Percentiles rank a stretch among this genome's conserved stretches.
phyloP scores from a whole-genome alignment of 2,797 vertebrate species.

The Poeciliopsis paucimaculata region DNA sequence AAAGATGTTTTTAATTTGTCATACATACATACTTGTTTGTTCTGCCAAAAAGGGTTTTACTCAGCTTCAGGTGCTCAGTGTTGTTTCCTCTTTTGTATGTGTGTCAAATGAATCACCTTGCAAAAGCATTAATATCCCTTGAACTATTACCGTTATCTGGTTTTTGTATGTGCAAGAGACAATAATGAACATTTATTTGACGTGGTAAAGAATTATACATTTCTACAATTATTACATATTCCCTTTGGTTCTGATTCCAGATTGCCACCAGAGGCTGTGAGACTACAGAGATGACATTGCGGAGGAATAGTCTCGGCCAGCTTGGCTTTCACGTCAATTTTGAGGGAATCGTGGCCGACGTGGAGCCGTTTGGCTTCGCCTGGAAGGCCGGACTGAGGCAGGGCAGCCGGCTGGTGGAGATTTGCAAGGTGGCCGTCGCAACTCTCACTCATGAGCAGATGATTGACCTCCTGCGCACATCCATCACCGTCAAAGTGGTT shows the following conservation, averaged over 20 bases:
- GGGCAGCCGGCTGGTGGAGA: conserved; percentile 97
- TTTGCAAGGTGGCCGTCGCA: conserved; percentile 96
- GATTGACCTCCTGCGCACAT: conserved; percentile 96
- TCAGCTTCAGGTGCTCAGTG: conserved; percentile 15
- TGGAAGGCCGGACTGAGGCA: conserved; percentile 97
- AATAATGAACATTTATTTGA: too few species aligned
- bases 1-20: conserved; percentile 52
- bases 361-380: conserved; percentile 96
- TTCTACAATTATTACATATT: not conserved
- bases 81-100: not conserved
- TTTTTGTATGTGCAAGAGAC: too few species aligned
- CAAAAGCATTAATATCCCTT: not conserved
- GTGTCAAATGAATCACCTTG: not conserved
- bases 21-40: conserved; percentile 32
- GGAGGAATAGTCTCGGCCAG: conserved; percentile 93
- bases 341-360: conserved; percentile 96
- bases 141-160: not conserved
- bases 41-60: conserved; percentile 26
- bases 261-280: conserved; percentile 93
- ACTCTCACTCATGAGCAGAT: conserved; percentile 97
- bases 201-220: too few species aligned
- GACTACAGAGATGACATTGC: conserved; percentile 92
- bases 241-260: conserved; percentile 69
- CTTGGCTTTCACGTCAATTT: conserved; percentile 98
- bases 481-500: conserved; percentile 92